Percentiles rank a stretch among this genome's conserved stretches.
Evolutionary conservation across 1,140 invertebrate species (phyloP).

Genomic region (Drosophila nigromelanica): DNA sequence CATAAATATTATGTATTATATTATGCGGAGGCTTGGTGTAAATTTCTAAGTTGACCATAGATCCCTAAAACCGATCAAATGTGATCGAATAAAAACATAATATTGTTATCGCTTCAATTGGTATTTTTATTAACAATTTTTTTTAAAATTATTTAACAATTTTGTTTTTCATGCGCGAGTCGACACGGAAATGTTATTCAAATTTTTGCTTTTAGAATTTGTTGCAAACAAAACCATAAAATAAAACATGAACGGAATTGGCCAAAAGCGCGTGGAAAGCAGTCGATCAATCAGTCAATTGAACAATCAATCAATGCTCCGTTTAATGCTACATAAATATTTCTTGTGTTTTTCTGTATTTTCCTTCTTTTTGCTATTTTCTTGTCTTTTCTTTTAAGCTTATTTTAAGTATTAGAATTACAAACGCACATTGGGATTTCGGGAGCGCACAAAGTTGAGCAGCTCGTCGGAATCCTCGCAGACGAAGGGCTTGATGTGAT

Average conservation of each 20-base stretch:
- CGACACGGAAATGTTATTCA: conserved; percentile 65
- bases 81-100: too few relatives aligned
- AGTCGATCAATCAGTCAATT: conserved; percentile 50
- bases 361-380: conserved; percentile 11
- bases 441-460: conserved; percentile 94
- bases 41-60: too few relatives aligned
- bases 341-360: conserved; percentile 36
- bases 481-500: conserved; percentile 95
- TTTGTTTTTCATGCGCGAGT: conserved; percentile 63
- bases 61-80: too few relatives aligned
- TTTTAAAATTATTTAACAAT: conserved; percentile 82
- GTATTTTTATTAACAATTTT: conserved; percentile 74
- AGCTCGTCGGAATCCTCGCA: conserved; percentile 96
- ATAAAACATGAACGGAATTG: conserved; percentile 51
- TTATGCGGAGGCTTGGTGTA: too few relatives aligned
- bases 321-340: conserved; percentile 81
- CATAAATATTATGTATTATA: too few relatives aligned
- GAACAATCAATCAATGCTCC: conserved; percentile 57
- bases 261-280: conserved; percentile 51
- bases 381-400: conserved; percentile 1
- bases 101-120: conserved; percentile 59
- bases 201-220: conserved; percentile 64
- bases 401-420: conserved; percentile 84
- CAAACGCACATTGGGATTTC: conserved; percentile 92
- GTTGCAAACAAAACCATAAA: conserved; percentile 65